Evolutionary conservation across 2,797 vertebrate genomes (phyloP).

Genomic region (Ispidina picta): DNA sequence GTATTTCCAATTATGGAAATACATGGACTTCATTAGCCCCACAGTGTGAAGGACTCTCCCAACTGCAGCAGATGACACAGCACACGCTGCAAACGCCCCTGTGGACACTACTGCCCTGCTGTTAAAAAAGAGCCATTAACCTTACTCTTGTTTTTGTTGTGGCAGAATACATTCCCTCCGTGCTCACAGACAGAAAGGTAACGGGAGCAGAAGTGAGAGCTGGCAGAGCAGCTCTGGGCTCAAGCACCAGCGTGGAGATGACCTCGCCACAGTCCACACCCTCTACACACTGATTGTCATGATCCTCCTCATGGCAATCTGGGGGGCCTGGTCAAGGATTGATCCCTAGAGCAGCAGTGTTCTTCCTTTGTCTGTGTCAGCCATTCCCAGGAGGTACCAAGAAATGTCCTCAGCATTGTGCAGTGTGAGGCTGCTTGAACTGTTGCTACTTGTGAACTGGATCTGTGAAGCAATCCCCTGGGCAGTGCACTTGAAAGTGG

Average conservation of each 20-base stretch:
- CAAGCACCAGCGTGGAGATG: conserved; percentile 32
- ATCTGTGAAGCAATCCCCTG: neutral
- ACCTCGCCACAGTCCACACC: conserved; percentile 41
- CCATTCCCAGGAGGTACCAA: neutral
- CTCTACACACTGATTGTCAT: conserved; percentile 70
- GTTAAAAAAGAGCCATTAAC: neutral
- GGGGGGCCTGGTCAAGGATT: conserved; percentile 73
- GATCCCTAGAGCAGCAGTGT: neutral
- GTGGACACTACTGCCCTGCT: neutral
- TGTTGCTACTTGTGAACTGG: neutral
- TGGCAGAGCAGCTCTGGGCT: conserved; percentile 46
- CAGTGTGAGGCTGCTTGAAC: neutral
- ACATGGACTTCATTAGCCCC: neutral
- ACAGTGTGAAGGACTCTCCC: conserved; percentile 24
- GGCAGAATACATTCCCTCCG: conserved; percentile 76
- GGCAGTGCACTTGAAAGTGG: neutral
- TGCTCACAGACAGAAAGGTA: conserved; percentile 67
- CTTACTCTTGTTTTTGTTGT: conserved; percentile 18
- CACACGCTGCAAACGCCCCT: neutral
- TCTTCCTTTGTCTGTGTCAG: neutral
- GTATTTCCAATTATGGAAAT: conserved; percentile 62
- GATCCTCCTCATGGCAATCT: conserved; percentile 68
- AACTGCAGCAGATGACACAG: conserved; percentile 27
- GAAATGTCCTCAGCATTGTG: neutral
- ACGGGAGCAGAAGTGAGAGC: conserved; percentile 24